Evolutionary conservation across 2,113 vertebrate species (phyloP).

Genomic region (Pelecanoides urinatrix): DNA sequence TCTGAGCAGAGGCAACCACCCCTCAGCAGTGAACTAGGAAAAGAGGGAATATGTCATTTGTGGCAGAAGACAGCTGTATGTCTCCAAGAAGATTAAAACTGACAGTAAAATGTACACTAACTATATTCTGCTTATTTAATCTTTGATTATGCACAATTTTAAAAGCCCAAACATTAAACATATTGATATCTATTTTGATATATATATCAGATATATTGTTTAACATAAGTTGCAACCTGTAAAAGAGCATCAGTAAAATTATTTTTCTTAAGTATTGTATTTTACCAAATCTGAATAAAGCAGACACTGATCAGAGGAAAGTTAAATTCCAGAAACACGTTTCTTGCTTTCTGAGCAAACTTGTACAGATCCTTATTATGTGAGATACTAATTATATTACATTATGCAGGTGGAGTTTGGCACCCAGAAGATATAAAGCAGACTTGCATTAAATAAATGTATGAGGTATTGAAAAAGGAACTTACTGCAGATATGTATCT

Average conservation of each 20-base stretch:
- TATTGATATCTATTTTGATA: neutral
- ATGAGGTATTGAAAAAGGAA: neutral
- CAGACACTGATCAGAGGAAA: neutral
- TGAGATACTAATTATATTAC: neutral
- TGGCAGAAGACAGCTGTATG: conserved; percentile 43
- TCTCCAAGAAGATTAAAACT: neutral
- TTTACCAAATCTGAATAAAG: neutral
- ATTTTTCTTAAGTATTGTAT: neutral
- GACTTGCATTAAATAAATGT: neutral
- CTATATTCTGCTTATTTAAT: neutral
- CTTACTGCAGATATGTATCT: neutral
- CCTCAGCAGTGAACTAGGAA: neutral
- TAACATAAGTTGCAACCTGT: neutral
- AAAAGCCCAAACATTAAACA: neutral
- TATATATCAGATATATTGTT: neutral
- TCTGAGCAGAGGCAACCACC: neutral
- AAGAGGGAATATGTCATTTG: neutral
- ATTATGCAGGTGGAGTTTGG: neutral
- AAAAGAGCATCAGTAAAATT: neutral
- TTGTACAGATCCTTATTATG: neutral
- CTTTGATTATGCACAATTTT: neutral
- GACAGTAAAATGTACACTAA: neutral
- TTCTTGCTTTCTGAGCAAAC: neutral
- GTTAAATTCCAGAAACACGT: neutral
- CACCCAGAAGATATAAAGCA: neutral